These are phyloP conservation scores for Drosophila kuntzei DNA, from an alignment of 2,888 invertebrate genomes.

Conservation along the genomic window DNA sequence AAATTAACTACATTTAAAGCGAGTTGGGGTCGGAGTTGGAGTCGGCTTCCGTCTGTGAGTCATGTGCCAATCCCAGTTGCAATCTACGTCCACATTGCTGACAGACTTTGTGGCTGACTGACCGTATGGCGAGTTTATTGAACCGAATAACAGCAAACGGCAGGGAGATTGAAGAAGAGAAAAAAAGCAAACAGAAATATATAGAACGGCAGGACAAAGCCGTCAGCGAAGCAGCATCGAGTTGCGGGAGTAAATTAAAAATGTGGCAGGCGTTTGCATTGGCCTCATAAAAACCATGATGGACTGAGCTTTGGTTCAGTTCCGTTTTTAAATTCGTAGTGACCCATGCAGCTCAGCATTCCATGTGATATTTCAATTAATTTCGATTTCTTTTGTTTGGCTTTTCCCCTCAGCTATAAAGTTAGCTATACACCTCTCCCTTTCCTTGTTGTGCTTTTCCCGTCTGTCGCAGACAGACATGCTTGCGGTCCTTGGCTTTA, in stretches of 20 bases:
- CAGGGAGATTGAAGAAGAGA: slow-evolving; percentile 1
- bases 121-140: slow-evolving; percentile 67
- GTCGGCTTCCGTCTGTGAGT: slow-evolving; percentile 3
- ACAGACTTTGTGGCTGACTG: slow-evolving; percentile 39
- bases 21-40: slow-evolving; percentile 13
- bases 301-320: slow-evolving; percentile 30
- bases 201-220: slow-evolving; percentile 35
- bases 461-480: slow-evolving; percentile 41
- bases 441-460: slow-evolving; percentile 14
- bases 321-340: slow-evolving; percentile 10
- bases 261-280: slow-evolving; percentile 62
- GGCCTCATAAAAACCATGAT: slow-evolving; percentile 68
- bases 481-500: slow-evolving; percentile 23
- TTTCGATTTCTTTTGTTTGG: slow-evolving; percentile 59
- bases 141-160: slow-evolving; percentile 45
- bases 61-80: slow-evolving; percentile 24
- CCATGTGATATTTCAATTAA: slow-evolving; percentile 75
- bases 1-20: slow-evolving; percentile 68
- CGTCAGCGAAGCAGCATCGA: slow-evolving; percentile 40
- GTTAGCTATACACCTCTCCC: background rate
- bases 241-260: slow-evolving; percentile 70
- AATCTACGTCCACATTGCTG: slow-evolving; percentile 26
- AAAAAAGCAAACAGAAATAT: background rate
- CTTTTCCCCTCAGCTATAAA: slow-evolving; percentile 1
- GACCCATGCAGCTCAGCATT: slow-evolving; percentile 21